Base-by-base conservation (phyloP, 2,888 invertebrate species). In the Ormyrus labotus region DNA sequence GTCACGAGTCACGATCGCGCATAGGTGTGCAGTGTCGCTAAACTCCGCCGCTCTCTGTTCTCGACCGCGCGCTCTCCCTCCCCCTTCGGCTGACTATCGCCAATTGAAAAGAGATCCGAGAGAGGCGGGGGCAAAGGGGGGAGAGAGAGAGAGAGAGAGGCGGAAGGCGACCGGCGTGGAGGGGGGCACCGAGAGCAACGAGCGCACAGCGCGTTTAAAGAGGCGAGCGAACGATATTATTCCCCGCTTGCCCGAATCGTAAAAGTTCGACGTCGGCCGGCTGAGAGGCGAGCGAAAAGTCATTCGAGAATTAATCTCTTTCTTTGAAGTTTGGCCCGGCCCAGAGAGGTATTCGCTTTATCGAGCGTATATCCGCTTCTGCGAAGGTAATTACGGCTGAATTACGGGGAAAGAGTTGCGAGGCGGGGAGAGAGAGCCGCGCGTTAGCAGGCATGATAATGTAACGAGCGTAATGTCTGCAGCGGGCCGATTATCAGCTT, bases 321-420 rank as follows among this genome's bases (percentile, higher is more conserved):
- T 81, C 81, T 81, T 81, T 81, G 81, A 81, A 81, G 81, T 78
- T 81, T 68, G 76, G 72, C 77, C 57, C 67, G 64, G 72, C 65
- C 4, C 34, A 53, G 4, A 53, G 4, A 70, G 76, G 82, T 73
- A 81, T 84, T 82, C 82, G 83, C 82, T 84, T 85, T 86, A 86
- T 85, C 85, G 87, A 85, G 86, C 86, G 86, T 85, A 83, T 84
- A 85, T 86, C 86, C 85, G 84, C 84, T 88, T 87, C 86, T 84
- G 83, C 86, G 85, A 88, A 89, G 86, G 87, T 89, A 87, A 89
- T 89, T 89, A 89, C 87, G 85, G 86, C 85, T 87, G 86, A 87
- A 88, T 88, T 87, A 88, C 85, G 83, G 81, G 81, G 83, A 83
- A 79, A 82, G 82, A 83, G 10, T 34, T n/a, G 53, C 34, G 64